Evolutionary conservation across 2,113 vertebrate genomes (phyloP).

Genomic region (Larimichthys polyactis): DNA sequence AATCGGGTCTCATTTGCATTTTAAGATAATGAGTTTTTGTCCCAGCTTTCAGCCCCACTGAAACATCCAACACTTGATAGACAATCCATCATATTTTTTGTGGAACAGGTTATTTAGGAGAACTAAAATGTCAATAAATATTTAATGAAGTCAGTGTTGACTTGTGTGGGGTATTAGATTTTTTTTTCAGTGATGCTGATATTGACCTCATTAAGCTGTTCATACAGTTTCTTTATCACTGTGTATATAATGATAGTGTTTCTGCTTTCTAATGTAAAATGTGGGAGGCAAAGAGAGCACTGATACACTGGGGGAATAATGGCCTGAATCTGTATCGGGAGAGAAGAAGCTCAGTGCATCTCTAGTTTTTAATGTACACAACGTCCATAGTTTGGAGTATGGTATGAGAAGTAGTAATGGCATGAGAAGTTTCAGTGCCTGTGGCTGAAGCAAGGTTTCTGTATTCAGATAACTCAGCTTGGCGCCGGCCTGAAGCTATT

Average conservation of each 20-base stretch:
- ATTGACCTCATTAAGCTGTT: not conserved
- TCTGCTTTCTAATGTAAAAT: not conserved
- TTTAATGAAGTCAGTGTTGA: not conserved
- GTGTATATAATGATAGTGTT: not conserved
- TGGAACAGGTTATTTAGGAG: not conserved
- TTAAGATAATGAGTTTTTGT: not conserved
- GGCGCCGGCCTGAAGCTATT: not conserved
- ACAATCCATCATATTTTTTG: no score
- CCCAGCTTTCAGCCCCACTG: not conserved
- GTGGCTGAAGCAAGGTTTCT: constrained; percentile 6
- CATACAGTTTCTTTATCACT: not conserved
- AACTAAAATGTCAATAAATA: not conserved
- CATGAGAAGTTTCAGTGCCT: constrained; percentile 22
- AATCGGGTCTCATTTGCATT: not conserved
- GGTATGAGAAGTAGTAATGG: not conserved
- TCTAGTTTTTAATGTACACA: not conserved
- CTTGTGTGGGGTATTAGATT: not conserved
- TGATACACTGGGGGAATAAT: no score
- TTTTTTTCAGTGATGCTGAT: not conserved
- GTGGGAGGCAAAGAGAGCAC: not conserved
- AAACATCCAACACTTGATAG: no score
- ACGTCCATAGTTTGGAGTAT: not conserved
- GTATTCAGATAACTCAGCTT: not conserved
- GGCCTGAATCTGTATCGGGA: not conserved
- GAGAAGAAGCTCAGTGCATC: not conserved